These are phyloP conservation scores for Lymantria monacha DNA, from an alignment of 2,888 invertebrate species.

Conservation along the genomic window DNA sequence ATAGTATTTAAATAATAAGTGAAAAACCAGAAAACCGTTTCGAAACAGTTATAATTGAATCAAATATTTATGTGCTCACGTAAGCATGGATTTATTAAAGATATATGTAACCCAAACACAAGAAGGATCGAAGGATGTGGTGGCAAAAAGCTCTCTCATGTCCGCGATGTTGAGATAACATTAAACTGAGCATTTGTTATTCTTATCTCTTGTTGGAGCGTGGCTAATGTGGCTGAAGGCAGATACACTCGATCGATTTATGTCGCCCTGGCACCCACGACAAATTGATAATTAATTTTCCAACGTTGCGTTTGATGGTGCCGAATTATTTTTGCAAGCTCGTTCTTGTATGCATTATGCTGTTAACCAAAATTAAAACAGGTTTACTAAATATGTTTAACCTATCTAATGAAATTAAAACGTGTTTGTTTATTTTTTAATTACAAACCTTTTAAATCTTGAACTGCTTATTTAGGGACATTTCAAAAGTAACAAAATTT, in stretches of 20 bases:
- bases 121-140: constrained; percentile 70
- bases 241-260: constrained; percentile 79
- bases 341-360: constrained; percentile 36
- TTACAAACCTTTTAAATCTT: background rate
- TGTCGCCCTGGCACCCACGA: constrained; percentile 79
- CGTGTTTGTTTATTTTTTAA: constrained; percentile 24
- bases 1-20: too few species aligned
- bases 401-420: constrained; percentile 1
- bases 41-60: too few species aligned
- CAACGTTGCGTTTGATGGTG: constrained; percentile 71
- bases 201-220: constrained; percentile 77
- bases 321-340: constrained; percentile 73
- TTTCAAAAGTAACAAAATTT: too few species aligned
- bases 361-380: constrained; percentile 53
- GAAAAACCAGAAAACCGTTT: too few species aligned
- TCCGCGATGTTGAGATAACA: constrained; percentile 80
- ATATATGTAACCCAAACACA: constrained; percentile 47
- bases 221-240: constrained; percentile 78
- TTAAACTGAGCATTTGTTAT: constrained; percentile 82
- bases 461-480: too few species aligned
- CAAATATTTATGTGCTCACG: too few species aligned
- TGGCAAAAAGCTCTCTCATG: constrained; percentile 81
- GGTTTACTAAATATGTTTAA: constrained; percentile 22
- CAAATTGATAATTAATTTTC: constrained; percentile 82
- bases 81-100: constrained; percentile 37